Conservation (phyloP, 2,888 invertebrate species). For the Mechanitis messenoides region DNA sequence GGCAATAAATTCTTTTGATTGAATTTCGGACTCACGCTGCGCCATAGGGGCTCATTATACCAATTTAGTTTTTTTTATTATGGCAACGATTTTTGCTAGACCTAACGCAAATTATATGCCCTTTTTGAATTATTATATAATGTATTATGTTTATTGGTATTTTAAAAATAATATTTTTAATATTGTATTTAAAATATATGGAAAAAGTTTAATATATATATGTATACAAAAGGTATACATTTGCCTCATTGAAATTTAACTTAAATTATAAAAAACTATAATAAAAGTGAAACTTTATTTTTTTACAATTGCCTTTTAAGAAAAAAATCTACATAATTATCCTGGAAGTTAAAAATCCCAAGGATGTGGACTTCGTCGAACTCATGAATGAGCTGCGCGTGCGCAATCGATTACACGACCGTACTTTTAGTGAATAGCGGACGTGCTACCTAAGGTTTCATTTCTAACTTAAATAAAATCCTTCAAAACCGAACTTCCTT, state of each 20-base stretch:
- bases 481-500: conserved; percentile 46
- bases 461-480: conserved; percentile 30
- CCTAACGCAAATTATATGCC: conserved; percentile 7
- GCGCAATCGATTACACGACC: conserved; percentile 54
- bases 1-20: conserved; percentile 75
- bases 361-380: conserved; percentile 43
- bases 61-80: conserved; percentile 40
- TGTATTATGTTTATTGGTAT: conserved; percentile 1
- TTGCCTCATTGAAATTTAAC: too few species aligned
- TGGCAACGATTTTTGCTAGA: conserved; percentile 40
- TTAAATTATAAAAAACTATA: too few species aligned
- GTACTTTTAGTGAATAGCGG: conserved; percentile 19
- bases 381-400: conserved; percentile 47
- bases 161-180: too few species aligned
- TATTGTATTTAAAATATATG: too few species aligned
- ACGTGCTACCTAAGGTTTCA: conserved; percentile 47
- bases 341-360: conserved; percentile 13
- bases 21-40: conserved; percentile 73
- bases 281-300: background rate
- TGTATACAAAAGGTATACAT: too few species aligned
- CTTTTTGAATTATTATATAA: too few species aligned
- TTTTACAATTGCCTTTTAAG: background rate
- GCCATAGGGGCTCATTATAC: conserved; percentile 74
- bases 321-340: background rate
- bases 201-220: too few species aligned